Conservation (phyloP, 2,797 vertebrate genomes). For the Zalophus californianus region DNA sequence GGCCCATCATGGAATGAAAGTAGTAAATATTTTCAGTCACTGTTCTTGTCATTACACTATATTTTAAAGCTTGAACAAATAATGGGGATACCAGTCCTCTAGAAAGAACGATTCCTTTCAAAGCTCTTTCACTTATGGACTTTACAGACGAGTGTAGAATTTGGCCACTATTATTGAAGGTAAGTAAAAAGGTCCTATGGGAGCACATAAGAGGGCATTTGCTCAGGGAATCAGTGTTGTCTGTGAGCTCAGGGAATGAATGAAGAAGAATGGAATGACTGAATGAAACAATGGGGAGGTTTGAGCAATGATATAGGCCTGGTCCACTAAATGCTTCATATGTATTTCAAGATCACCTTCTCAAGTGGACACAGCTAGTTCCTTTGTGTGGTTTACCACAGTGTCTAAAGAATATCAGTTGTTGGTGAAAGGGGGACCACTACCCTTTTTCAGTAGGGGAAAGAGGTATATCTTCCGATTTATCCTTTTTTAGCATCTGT, state of each 20-base stretch:
- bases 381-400: neutral
- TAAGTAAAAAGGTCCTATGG: neutral
- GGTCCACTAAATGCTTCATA: neutral
- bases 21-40: neutral
- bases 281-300: neutral
- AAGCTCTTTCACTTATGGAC: neutral
- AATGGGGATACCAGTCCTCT: neutral
- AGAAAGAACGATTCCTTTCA: neutral
- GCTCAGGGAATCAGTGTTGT: neutral
- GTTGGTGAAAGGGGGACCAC: neutral
- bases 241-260: neutral
- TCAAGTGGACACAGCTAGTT: neutral
- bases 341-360: neutral
- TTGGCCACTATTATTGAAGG: neutral
- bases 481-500: neutral
- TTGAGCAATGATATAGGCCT: neutral
- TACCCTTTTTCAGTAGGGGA: neutral
- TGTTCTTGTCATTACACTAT: neutral
- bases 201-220: neutral
- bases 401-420: neutral
- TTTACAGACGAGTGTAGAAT: neutral
- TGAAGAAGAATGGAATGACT: neutral
- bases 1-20: neutral
- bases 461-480: neutral
- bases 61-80: conserved; percentile 36